Evolutionary conservation across 1,140 invertebrate genomes (phyloP), one percentile per base, ranked within the genome.

Genomic region (Drosophila mayri): DNA sequence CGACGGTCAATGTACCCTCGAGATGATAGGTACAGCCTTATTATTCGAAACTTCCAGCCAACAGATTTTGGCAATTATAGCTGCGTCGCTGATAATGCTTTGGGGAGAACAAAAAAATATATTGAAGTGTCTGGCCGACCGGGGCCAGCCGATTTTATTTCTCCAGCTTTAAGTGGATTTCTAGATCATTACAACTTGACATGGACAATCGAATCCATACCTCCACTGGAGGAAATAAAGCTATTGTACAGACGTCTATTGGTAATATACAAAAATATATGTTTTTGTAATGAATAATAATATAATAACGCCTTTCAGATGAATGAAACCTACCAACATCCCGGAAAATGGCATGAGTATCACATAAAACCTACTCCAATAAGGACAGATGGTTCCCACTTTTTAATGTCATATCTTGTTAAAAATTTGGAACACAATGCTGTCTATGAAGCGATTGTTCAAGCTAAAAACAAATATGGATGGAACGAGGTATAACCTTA

Each of bases 391-490:
- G 77, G 70, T 14, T 86, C 83, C 7, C 88, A 92, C 54, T 92
- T 80, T 49, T 61, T 91, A 46, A 93, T 95, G 90, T 94, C 93
- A 6, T 94, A 94, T 90, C 93, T 93, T 40, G 94, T 95, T 54
- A 85, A 85, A 49, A 93, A 93, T 55, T 88, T 95, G 54, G 93
- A 95, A 40, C 92, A 94, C 4, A 95, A 94, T 72, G 94, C 94
- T 4, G 94, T 94, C 4, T 95, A 95, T 83, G 95, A 95, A 81
- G 95, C 95, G 28, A 93, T 95, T 54, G 94, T 95, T 9, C 94
- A 95, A 79, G 94, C 95, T n/a, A 95, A 94, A 91, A 95, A 95
- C 72, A 94, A 94, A 81, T 95, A 95, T 68, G 95, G 95, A 38
- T 95, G 94, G 94, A 95, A 94, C 63, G 94, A 95, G 87, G 93